Percentiles rank a stretch among this genome's conserved stretches.
These are phyloP conservation scores for Hemaris fuciformis DNA, from an alignment of 2,888 invertebrate species.

Conservation along the genomic window DNA sequence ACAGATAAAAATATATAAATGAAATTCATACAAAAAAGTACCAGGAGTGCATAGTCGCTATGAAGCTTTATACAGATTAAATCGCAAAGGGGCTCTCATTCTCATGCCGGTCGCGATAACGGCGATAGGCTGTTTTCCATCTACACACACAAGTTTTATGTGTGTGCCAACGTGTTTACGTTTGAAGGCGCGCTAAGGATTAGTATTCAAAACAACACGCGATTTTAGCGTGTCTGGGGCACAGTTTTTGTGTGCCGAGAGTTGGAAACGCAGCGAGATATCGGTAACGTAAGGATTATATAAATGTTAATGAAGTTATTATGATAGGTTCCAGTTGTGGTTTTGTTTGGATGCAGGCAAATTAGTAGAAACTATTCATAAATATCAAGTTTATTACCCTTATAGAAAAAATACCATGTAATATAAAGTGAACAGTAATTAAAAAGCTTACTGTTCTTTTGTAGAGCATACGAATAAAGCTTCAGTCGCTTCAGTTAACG, in stretches of 20 bases:
- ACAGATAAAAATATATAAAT: constrained; percentile 1
- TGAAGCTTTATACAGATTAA: constrained; percentile 57
- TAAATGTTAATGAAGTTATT: constrained; percentile 8
- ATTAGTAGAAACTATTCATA: not conserved
- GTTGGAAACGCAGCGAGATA: not conserved
- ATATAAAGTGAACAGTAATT: not conserved
- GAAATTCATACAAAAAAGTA: constrained; percentile 40
- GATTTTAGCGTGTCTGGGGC: constrained; percentile 4
- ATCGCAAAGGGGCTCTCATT: constrained; percentile 60
- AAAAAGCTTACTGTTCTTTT: too few relatives aligned
- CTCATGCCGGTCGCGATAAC: constrained; percentile 53
- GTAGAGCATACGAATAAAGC: too few relatives aligned
- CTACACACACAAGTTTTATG: constrained; percentile 35
- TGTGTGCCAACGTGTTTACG: constrained; percentile 28
- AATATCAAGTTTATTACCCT: not conserved
- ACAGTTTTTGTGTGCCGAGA: constrained; percentile 4
- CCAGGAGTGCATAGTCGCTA: constrained; percentile 43
- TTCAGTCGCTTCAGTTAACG: too few relatives aligned
- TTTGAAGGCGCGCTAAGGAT: constrained; percentile 4
- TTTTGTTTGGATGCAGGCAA: not conserved
- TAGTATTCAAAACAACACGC: constrained; percentile 9
- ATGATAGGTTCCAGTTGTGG: not conserved
- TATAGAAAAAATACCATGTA: not conserved
- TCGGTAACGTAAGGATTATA: constrained; percentile 6
- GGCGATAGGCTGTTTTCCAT: constrained; percentile 45